Evolutionary conservation across 2,797 vertebrate genomes (phyloP).

Genomic region (Urosaurus nigricauda): DNA sequence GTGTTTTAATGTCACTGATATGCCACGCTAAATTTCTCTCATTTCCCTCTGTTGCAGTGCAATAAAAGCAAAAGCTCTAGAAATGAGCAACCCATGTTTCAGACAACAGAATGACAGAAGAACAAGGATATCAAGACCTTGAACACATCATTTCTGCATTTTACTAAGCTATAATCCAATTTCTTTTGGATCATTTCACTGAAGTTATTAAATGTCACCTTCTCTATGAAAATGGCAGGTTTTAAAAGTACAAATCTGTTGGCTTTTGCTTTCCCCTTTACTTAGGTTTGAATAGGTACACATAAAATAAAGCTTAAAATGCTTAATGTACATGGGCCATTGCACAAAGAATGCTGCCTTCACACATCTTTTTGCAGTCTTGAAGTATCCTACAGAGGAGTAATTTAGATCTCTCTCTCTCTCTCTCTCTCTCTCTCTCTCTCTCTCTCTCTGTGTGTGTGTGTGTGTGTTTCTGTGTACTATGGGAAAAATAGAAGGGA

Average conservation of each 20-base stretch:
- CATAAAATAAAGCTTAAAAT: conserved; percentile 50
- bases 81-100: conserved; percentile 31
- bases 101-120: conserved; percentile 35
- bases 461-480: neutral
- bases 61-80: conserved; percentile 45
- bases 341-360: conserved; percentile 29
- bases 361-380: neutral
- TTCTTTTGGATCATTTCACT: conserved; percentile 58
- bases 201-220: conserved; percentile 64
- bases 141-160: conserved; percentile 56
- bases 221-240: conserved; percentile 24
- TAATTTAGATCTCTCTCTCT: no score
- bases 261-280: conserved; percentile 38
- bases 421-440: no score
- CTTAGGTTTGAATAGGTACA: conserved; percentile 45
- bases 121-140: conserved; percentile 38
- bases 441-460: no score
- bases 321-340: conserved; percentile 12
- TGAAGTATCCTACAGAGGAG: neutral
- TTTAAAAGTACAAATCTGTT: conserved; percentile 56
- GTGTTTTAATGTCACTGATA: conserved; percentile 1
- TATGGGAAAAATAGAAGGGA: neutral
- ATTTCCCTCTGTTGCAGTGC: neutral
- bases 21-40: conserved; percentile 19
- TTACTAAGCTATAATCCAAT: conserved; percentile 54